Evolutionary conservation across 2,113 vertebrate species (phyloP).

Genomic region (Hirundichthys speculiger): DNA sequence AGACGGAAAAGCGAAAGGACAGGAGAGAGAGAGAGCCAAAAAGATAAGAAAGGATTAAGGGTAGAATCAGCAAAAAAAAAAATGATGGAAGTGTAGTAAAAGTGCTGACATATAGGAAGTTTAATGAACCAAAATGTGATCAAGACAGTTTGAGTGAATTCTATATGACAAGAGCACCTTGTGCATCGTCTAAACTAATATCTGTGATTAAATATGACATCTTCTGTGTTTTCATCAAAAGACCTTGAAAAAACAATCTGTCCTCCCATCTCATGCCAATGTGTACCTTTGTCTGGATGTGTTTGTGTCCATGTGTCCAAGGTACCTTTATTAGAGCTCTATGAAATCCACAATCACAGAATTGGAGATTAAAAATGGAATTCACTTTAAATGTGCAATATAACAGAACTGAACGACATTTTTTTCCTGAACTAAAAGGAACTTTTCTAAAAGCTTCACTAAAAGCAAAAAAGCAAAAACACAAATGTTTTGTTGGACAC

Average conservation of each 20-base stretch:
- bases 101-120: too few species aligned
- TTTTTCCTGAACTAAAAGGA: too few species aligned
- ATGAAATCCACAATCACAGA: too few species aligned
- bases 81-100: slow-evolving; percentile 12
- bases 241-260: slow-evolving; percentile 42
- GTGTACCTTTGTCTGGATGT: slow-evolving; percentile 9
- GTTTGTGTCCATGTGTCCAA: not conserved
- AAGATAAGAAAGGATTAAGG: not conserved
- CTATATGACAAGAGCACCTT: slow-evolving; percentile 29
- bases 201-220: slow-evolving; percentile 40
- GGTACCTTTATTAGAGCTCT: too few species aligned
- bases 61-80: slow-evolving; percentile 39
- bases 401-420: too few species aligned
- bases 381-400: too few species aligned
- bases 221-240: slow-evolving; percentile 44
- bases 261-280: slow-evolving; percentile 22
- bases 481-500: too few species aligned
- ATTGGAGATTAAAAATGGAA: too few species aligned
- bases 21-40: not conserved
- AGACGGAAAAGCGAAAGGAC: slow-evolving; percentile 26
- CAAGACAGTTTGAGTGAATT: too few species aligned
- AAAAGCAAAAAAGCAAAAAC: too few species aligned
- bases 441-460: too few species aligned
- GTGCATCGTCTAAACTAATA: slow-evolving; percentile 36
- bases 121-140: too few species aligned